Evolutionary conservation across 2,797 vertebrate genomes (phyloP), one percentile per base, ranked within the genome.

Genomic region (Uromys caudimaculatus): DNA sequence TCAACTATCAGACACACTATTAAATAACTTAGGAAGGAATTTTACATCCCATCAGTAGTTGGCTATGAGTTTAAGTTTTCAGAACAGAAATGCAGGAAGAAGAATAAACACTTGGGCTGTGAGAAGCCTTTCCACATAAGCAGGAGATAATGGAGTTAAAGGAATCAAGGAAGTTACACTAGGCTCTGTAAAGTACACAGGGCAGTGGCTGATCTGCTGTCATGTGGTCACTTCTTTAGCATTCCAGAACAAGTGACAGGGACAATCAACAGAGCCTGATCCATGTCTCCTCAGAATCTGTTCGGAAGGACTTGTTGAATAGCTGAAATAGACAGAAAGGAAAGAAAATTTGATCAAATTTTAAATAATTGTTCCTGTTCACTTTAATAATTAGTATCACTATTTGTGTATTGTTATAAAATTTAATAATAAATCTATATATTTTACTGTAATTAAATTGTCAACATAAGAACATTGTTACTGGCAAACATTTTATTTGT

Each of bases 371-470:
- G 73, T 89, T 13, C 38, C 75, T 93, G 35, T 78, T 95, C 24
- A 81, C 95, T 64, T 52, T 87, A 75, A 76, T 83, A 16, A 82
- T 75, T 92, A 29, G 27, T 52, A 77, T 60, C 35, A 82, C 52
- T 87, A 62, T 77, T 21, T 87, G 27, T 58, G 86, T 85, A 32
- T 88, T 85, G 19, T 47, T 77, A 85, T 41, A 5, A 84, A 56
- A 41, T 29, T 47, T 35, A 79, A 92, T 96, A 64, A 9, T 89
- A 91, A 95, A 88, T 67, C 90, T 8, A 86, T 76, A 79, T 9
- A 81, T 58, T 93, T 96, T 94, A 73, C 27, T 92, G 47, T n/a
- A 95, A 82, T 86, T 71, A 87, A 90, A 94, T 87, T 91, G 32
- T 67, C 62, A 77, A 3, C 23, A 54, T 50, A 9, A 84, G 95